Conservation (phyloP, 2,888 invertebrate genomes). For the Drosophila flavopinicola region DNA sequence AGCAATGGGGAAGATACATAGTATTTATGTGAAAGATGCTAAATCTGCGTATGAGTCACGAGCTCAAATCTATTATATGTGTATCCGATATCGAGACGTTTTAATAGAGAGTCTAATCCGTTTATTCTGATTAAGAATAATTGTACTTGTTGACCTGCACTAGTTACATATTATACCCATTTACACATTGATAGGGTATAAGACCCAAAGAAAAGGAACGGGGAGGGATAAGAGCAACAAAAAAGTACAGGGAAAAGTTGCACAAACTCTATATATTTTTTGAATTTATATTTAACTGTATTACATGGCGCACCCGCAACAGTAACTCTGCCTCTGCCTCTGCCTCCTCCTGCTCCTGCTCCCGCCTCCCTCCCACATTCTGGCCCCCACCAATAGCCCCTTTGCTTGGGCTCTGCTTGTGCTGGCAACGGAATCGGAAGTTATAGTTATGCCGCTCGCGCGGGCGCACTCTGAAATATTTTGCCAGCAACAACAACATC, state of each 20-base stretch:
- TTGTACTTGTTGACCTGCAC: too few relatives aligned
- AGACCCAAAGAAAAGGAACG: conserved; percentile 11
- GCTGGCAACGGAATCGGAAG: conserved; percentile 71
- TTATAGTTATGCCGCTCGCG: conserved; percentile 74
- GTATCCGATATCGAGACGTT: too few relatives aligned
- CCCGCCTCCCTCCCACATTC: neutral
- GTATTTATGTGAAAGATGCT: too few relatives aligned
- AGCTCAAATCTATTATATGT: too few relatives aligned
- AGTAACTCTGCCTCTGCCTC: conserved; percentile 16
- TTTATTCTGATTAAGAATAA: too few relatives aligned
- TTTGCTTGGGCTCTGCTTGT: conserved; percentile 1
- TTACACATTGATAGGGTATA: neutral
- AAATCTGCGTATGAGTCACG: too few relatives aligned
- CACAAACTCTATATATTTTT: conserved; percentile 54
- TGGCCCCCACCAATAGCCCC: neutral
- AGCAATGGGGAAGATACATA: too few relatives aligned
- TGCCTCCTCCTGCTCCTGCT: neutral
- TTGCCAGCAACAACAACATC: conserved; percentile 34
- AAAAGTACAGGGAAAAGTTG: conserved; percentile 52
- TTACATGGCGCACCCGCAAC: conserved; percentile 55
- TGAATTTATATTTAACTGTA: conserved; percentile 74
- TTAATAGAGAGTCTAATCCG: too few relatives aligned
- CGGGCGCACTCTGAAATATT: conserved; percentile 65
- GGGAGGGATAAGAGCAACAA: conserved; percentile 20
- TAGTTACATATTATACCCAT: neutral